phyloP scores from a whole-genome alignment of 2,888 invertebrate species.

The Allophyes oxyacanthae region DNA sequence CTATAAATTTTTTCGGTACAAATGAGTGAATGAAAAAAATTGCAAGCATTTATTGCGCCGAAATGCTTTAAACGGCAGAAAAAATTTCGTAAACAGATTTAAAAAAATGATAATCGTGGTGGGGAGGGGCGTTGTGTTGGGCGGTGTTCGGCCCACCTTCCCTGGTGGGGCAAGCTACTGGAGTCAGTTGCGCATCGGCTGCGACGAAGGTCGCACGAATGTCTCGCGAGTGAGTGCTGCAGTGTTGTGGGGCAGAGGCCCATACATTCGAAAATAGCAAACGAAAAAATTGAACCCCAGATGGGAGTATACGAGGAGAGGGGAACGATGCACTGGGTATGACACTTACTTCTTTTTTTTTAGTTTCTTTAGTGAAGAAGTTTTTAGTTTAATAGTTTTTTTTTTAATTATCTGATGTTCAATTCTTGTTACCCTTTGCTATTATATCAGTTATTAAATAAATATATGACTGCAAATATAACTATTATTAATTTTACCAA shows the following conservation, averaged over 20 bases:
- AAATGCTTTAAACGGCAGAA: constrained; percentile 65
- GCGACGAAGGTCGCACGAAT: constrained; percentile 80
- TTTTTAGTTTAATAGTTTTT: neutral
- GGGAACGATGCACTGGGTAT: constrained; percentile 97
- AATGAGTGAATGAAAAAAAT: constrained; percentile 50
- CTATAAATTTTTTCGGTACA: constrained; percentile 49
- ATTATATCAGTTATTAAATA: too few species aligned
- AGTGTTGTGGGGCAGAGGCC: constrained; percentile 87
- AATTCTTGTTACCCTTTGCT: too few species aligned
- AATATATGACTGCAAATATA: too few species aligned
- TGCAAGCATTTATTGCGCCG: constrained; percentile 60
- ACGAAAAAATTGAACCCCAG: constrained; percentile 91
- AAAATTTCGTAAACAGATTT: constrained; percentile 71
- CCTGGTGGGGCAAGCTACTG: constrained; percentile 60
- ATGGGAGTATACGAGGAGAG: constrained; percentile 97
- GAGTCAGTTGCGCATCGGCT: constrained; percentile 82
- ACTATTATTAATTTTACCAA: too few species aligned
- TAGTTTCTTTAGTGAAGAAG: constrained; percentile 10
- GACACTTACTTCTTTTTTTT: constrained; percentile 57
- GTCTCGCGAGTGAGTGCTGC: constrained; percentile 80
- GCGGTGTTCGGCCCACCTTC: constrained; percentile 67
- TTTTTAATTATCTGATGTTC: constrained; percentile 1
- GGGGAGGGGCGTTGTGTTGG: constrained; percentile 68
- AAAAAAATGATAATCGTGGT: constrained; percentile 63
- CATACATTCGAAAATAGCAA: constrained; percentile 86